Percentiles rank a stretch among this genome's conserved stretches.
Conservation (phyloP, 2,888 invertebrate genomes). For the Autographa gamma region DNA sequence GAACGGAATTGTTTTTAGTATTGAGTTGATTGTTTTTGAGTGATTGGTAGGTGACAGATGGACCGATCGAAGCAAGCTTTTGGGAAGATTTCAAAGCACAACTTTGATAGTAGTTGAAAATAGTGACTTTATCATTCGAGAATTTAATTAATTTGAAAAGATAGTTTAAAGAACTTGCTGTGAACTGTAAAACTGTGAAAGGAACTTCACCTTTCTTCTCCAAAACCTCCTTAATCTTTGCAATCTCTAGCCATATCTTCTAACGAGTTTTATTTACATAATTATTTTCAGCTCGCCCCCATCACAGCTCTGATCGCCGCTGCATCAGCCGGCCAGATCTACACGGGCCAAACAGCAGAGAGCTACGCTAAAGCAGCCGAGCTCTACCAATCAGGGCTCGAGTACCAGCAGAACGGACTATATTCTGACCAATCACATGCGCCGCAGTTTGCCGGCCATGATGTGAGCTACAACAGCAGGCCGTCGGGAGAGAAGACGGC, state of each 20-base stretch:
- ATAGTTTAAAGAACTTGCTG: no score
- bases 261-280: no score
- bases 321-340: conserved; percentile 73
- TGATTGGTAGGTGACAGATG: neutral
- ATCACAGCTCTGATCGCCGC: conserved; percentile 73
- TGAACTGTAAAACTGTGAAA: no score
- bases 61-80: no score
- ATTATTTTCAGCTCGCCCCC: conserved; percentile 72
- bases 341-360: conserved; percentile 59
- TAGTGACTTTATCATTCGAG: no score
- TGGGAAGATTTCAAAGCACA: no score
- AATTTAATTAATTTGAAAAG: no score
- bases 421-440: conserved; percentile 69
- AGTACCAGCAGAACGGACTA: conserved; percentile 68
- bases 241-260: no score
- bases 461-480: conserved; percentile 39
- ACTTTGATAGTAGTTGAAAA: no score
- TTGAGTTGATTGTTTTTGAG: neutral
- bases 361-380: conserved; percentile 69
- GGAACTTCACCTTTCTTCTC: no score
- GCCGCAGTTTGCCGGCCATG: conserved; percentile 51
- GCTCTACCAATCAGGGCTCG: conserved; percentile 72
- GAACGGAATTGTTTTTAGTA: neutral
- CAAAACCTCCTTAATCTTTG: no score
- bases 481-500: conserved; percentile 69